Conservation (phyloP, 2,797 vertebrate genomes). For the Hydrocynus forskahlii region DNA sequence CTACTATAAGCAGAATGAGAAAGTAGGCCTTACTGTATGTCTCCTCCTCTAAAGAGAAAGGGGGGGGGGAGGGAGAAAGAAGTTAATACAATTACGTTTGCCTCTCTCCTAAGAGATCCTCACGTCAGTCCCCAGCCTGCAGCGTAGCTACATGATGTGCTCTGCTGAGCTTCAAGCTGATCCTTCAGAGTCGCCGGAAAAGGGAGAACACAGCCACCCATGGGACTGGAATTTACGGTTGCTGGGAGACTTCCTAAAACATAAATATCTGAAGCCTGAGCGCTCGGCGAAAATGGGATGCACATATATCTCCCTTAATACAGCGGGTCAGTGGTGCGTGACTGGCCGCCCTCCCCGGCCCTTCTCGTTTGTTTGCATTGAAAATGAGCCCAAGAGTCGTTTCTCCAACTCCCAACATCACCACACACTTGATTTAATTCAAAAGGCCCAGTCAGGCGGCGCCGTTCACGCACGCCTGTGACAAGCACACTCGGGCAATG, state of each 20-base stretch:
- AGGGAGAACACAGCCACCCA: constrained; percentile 37
- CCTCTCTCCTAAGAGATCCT: not conserved
- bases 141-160: constrained; percentile 28
- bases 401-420: constrained; percentile 14
- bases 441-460: constrained; percentile 1
- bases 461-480: constrained; percentile 22
- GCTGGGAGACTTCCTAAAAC: constrained; percentile 52
- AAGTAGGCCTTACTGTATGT: not conserved
- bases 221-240: constrained; percentile 52
- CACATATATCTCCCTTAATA: constrained; percentile 34
- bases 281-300: constrained; percentile 33
- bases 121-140: constrained; percentile 15
- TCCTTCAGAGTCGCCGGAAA: constrained; percentile 46
- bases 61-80: not conserved
- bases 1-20: not conserved
- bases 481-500: constrained; percentile 20
- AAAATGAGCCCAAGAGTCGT: constrained; percentile 10
- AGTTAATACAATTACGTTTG: not conserved
- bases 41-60: not conserved
- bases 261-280: constrained; percentile 41
- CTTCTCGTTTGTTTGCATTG: constrained; percentile 41
- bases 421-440: constrained; percentile 14
- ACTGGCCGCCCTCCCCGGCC: constrained; percentile 14
- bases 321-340: constrained; percentile 15
- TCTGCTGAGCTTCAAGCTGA: constrained; percentile 31